Evolutionary conservation across 2,888 invertebrate genomes (phyloP), one percentile per base, ranked within the genome.

Genomic region (Drosophila austrosaltans): DNA sequence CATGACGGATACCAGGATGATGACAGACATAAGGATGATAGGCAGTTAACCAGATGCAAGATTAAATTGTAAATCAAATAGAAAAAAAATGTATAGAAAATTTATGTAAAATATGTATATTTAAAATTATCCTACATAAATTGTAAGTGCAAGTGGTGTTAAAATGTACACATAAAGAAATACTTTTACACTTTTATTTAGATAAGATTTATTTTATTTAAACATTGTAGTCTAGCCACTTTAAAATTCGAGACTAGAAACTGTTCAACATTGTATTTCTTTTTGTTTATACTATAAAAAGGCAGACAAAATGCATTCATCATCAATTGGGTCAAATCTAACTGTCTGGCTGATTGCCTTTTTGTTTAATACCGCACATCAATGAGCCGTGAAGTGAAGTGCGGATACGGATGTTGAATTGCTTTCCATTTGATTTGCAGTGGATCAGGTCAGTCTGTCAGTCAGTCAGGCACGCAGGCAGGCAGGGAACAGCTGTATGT

Each of bases 391-490:
- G 57, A 81, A 77, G 66, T 44, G 76, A 44, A 63, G 36, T 69
- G 63, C 62, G 76, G 62, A 77, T 65, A 53, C 58, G 77, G 63
- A 60, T 66, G 67, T 59, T 58, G 75, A 69, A 53, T 57, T 44
- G 53, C 72, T 59, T 30, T 70, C 62, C 63, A 53, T 74, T 66
- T 63, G 69, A 71, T 79, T 64, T 16, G 63, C 79, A 85, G 69
- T 84, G 72, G 84, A 85, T 81, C 76, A 70, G 84, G 81, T 81
- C 77, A 83, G 57, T 62, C 69, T 39, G 75, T 48, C 63, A 54
- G 56, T 8, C 44, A 48, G 8, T 20, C 3, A 22, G 42, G 2
- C 28, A 42, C 5, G 4, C 28, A 28, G 16, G 4, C 32, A 10
- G 62, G 16, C 58, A 16, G 36, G 44, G 70, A 85, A 75, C 87